Percentiles rank a stretch among this genome's conserved stretches.
These are phyloP conservation scores for Macaca nemestrina DNA, from an alignment of 2,113 vertebrate species.

Conservation along the genomic window DNA sequence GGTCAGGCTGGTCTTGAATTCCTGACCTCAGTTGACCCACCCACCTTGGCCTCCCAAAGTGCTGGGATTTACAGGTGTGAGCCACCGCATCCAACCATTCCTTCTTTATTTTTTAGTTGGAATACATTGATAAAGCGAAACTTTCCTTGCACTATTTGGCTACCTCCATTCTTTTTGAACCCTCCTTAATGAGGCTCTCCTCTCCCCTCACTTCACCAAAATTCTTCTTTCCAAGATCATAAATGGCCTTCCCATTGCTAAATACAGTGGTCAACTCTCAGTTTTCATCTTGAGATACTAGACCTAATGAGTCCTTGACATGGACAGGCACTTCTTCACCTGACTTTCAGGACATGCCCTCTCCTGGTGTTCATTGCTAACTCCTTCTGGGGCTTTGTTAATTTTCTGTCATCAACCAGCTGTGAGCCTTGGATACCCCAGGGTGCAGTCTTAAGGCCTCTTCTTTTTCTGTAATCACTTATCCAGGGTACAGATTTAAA, in stretches of 20 bases:
- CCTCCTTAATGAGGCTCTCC: not conserved
- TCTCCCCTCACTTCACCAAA: not conserved
- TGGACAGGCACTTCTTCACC: not conserved
- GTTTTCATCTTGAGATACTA: not conserved
- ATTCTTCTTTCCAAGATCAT: not conserved
- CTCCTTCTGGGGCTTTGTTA: not conserved
- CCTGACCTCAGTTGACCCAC: too few relatives aligned
- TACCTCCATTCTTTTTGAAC: not conserved
- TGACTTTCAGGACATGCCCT: not conserved
- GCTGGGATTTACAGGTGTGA: too few relatives aligned
- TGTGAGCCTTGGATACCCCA: not conserved
- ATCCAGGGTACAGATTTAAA: not conserved
- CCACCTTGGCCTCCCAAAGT: too few relatives aligned
- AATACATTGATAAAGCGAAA: not conserved
- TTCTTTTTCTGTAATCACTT: not conserved
- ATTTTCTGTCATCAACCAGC: not conserved
- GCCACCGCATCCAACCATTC: fast-evolving
- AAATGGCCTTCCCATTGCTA: not conserved
- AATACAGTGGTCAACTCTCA: not conserved
- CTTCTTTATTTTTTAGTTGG: not conserved
- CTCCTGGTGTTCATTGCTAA: not conserved
- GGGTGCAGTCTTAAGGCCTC: not conserved
- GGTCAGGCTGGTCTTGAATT: too few relatives aligned
- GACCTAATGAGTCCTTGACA: not conserved
- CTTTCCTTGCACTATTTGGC: not conserved